phyloP scores from a whole-genome alignment of 1,140 invertebrate species.

The Choristoneura fumiferana region DNA sequence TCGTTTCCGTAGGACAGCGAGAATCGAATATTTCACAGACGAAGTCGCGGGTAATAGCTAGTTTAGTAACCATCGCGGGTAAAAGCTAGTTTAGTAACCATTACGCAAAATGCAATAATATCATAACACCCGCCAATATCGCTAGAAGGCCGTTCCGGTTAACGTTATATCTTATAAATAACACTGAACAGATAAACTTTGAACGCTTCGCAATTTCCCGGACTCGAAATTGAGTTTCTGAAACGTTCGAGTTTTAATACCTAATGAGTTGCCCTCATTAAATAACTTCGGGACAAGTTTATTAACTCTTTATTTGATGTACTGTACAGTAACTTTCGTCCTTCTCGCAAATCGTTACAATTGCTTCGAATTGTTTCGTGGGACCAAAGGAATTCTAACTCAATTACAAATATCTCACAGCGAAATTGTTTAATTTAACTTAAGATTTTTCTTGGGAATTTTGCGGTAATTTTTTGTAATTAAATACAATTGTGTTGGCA shows the following conservation, averaged over 20 bases:
- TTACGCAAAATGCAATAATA: too few species aligned
- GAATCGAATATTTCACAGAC: too few species aligned
- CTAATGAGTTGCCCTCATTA: conserved; percentile 13
- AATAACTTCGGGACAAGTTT: conserved; percentile 5
- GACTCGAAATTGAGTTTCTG: conserved; percentile 7
- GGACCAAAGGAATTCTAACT: background rate
- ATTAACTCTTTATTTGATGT: conserved; percentile 16
- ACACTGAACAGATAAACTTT: conserved; percentile 6
- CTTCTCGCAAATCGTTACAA: background rate
- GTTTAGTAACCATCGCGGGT: too few species aligned
- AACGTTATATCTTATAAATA: conserved; percentile 3
- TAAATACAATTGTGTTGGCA: too few species aligned
- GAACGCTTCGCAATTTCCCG: background rate
- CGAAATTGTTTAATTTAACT: too few species aligned
- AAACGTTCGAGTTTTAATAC: conserved; percentile 19
- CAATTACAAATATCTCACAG: too few species aligned
- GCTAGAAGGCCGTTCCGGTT: background rate
- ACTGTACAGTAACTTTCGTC: background rate
- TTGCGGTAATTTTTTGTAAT: too few species aligned
- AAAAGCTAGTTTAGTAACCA: too few species aligned
- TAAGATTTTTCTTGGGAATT: too few species aligned
- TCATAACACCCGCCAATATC: background rate
- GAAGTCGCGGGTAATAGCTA: too few species aligned
- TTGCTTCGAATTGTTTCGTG: background rate
- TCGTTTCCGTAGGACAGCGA: too few species aligned